A percentile compares a stretch with the other conserved stretches of the same genome.
phyloP scores from a whole-genome alignment of 2,888 invertebrate genomes.

The Cosmia pyralina region DNA sequence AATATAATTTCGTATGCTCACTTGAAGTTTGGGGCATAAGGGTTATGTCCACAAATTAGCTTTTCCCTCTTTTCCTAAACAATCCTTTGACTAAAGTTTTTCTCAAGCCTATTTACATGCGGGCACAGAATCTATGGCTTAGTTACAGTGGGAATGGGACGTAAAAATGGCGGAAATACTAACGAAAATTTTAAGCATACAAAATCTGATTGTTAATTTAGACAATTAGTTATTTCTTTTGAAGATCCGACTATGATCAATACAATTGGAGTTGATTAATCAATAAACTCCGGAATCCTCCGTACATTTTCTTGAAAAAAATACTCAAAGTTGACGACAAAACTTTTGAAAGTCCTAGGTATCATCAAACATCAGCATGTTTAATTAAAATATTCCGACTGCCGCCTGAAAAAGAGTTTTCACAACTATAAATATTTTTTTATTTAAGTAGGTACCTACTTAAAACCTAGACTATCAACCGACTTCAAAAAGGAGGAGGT shows the following conservation, averaged over 20 bases:
- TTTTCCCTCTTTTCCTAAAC: conserved; percentile 71
- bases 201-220: background rate
- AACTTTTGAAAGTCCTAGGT: background rate
- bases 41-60: conserved; percentile 50
- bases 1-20: conserved; percentile 45
- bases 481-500: no score
- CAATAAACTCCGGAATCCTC: no score
- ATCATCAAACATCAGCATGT: background rate
- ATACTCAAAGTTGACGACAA: background rate
- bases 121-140: conserved; percentile 16
- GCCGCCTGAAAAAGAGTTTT: background rate
- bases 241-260: background rate
- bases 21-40: conserved; percentile 35
- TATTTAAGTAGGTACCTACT: no score
- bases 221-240: background rate
- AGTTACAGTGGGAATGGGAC: background rate
- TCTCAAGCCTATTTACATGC: conserved; percentile 33
- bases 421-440: background rate
- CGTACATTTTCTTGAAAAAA: background rate
- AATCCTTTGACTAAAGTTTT: conserved; percentile 54
- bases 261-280: background rate
- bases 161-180: conserved; percentile 6
- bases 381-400: background rate
- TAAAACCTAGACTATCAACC: no score
- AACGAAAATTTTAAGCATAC: background rate